Conservation (phyloP, 2,797 vertebrate species). For the Leuciscus waleckii region DNA sequence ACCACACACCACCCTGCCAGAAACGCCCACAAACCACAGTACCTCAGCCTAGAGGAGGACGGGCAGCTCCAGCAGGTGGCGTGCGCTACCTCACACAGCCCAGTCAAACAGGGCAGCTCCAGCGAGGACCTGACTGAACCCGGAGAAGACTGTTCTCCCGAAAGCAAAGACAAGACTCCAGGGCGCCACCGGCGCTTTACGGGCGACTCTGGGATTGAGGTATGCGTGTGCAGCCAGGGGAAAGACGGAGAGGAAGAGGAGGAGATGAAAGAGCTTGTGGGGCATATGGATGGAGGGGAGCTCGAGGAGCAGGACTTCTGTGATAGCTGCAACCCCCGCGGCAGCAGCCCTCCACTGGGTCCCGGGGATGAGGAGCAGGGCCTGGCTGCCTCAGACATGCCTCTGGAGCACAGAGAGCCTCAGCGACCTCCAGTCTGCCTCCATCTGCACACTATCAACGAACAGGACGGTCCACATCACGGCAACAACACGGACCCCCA, state of each 20-base stretch:
- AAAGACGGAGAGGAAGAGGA: conserved; percentile 77
- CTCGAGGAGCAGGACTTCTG: conserved; percentile 80
- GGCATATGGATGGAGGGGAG: conserved; percentile 38
- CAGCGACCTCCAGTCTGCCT: conserved; percentile 78
- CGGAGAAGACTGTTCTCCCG: conserved; percentile 73
- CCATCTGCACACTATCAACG: conserved; percentile 87
- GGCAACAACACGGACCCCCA: conserved; percentile 67
- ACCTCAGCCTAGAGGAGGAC: conserved; percentile 66
- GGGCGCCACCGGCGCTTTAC: conserved; percentile 91
- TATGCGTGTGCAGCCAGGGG: conserved; percentile 87
- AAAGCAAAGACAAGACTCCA: conserved; percentile 83
- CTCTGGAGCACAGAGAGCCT: conserved; percentile 49
- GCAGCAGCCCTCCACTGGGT: conserved; percentile 60
- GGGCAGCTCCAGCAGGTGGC: conserved; percentile 58
- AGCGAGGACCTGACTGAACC: conserved; percentile 77
- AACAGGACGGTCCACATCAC: conserved; percentile 83
- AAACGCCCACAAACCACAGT: conserved; percentile 52
- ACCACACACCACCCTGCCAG: conserved; percentile 58
- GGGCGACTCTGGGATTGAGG: conserved; percentile 93
- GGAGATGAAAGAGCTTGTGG: conserved; percentile 72
- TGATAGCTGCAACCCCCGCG: conserved; percentile 79
- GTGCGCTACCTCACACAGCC: conserved; percentile 62
- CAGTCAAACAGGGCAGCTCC: conserved; percentile 69
- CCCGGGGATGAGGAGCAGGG: conserved; percentile 81
- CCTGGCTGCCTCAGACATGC: conserved; percentile 72